These are phyloP conservation scores for Eutolmus rufibarbis DNA, from an alignment of 2,888 invertebrate genomes.

Conservation along the genomic window DNA sequence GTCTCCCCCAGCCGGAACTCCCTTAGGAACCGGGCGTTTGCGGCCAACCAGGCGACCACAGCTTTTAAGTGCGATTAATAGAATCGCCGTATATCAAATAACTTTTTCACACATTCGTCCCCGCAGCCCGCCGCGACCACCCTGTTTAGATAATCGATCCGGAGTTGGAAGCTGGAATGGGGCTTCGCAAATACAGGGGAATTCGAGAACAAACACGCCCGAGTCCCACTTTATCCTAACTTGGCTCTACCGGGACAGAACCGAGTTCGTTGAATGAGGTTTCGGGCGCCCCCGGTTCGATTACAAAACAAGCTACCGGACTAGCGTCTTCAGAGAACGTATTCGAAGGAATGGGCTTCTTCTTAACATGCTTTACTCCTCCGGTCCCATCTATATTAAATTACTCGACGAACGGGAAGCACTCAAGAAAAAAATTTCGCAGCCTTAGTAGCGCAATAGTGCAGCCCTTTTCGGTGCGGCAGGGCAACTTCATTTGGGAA, in stretches of 20 bases:
- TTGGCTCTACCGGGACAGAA: background rate
- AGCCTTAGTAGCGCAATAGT: background rate
- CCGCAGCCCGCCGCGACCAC: background rate
- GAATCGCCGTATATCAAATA: slow-evolving; percentile 30
- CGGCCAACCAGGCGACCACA: background rate
- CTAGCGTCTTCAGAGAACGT: background rate
- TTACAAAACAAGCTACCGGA: slow-evolving; percentile 15
- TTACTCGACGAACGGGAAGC: slow-evolving; percentile 30
- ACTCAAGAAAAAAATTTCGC: slow-evolving; percentile 1
- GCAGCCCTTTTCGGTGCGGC: background rate
- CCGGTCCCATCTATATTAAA: slow-evolving; percentile 1
- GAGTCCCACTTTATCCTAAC: background rate
- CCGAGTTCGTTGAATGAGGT: background rate
- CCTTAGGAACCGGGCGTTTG: background rate
- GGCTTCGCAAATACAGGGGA: background rate
- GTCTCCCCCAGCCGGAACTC: background rate
- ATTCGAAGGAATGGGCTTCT: background rate
- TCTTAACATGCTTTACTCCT: background rate
- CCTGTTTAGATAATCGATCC: background rate
- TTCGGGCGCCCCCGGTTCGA: background rate
- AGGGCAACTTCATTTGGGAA: background rate
- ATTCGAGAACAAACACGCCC: background rate
- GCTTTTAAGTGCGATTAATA: slow-evolving; percentile 37
- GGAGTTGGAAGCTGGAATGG: background rate
- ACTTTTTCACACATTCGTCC: background rate